These are phyloP conservation scores for Psilopogon haemacephalus DNA, from an alignment of 2,113 vertebrate genomes.

Conservation along the genomic window DNA sequence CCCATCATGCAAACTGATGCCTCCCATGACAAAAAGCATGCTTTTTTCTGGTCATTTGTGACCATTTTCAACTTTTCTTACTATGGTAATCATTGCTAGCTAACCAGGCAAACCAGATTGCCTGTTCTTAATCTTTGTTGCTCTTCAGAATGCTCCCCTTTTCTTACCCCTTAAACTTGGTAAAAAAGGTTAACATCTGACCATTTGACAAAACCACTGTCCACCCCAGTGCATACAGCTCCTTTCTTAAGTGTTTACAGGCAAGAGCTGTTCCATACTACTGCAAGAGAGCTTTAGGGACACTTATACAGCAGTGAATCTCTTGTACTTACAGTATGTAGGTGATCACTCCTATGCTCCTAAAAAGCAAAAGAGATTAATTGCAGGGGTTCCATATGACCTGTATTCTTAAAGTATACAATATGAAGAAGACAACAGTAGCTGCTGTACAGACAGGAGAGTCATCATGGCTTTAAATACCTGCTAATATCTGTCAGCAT, in stretches of 20 bases:
- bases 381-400: neutral
- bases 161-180: neutral
- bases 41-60: neutral
- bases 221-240: neutral
- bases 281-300: neutral
- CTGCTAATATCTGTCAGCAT: neutral
- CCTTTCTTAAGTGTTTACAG: neutral
- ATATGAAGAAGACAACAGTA: neutral
- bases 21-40: neutral
- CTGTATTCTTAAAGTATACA: neutral
- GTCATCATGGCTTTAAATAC: neutral
- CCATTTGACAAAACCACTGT: neutral
- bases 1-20: neutral
- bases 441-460: neutral
- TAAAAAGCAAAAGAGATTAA: slow-evolving; percentile 71
- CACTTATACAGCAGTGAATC: neutral
- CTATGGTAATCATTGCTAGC: neutral
- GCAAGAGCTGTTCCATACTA: neutral
- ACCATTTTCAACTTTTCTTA: neutral
- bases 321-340: slow-evolving; percentile 93
- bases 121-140: neutral
- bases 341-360: slow-evolving; percentile 98
- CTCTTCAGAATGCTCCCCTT: neutral
- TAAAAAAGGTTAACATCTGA: neutral
- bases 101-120: neutral